A percentile compares a stretch with the other conserved stretches of the same genome.
Evolutionary conservation across 2,113 vertebrate genomes (phyloP).

Genomic region (Camelus dromedarius): DNA sequence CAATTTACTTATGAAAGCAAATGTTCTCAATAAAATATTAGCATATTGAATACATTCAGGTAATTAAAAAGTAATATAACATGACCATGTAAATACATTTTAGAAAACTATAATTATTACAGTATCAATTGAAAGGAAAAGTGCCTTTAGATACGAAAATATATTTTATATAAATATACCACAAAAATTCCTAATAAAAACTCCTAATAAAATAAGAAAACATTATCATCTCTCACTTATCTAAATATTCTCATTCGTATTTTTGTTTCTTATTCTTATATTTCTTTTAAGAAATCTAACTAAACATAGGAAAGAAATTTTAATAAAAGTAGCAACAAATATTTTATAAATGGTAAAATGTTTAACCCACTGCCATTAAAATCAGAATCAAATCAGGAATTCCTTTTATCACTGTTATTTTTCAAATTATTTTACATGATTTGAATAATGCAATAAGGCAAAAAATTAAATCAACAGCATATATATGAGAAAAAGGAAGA

Average conservation of each 20-base stretch:
- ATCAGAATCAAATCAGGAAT: not conserved
- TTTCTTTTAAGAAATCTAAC: not conserved
- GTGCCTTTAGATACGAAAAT: not conserved
- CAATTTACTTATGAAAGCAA: not conserved
- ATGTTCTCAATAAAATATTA: conserved; percentile 12
- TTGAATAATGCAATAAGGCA: not conserved
- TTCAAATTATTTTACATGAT: not conserved
- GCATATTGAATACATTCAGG: not conserved
- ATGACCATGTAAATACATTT: not conserved
- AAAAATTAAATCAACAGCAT: not conserved
- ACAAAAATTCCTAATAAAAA: not conserved
- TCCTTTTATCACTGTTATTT: not conserved
- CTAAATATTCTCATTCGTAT: not conserved
- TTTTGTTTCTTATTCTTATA: not conserved
- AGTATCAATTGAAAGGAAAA: not conserved
- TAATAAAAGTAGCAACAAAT: not conserved
- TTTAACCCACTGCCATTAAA: not conserved
- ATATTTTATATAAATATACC: not conserved
- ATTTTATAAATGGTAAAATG: not conserved
- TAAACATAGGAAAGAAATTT: not conserved
- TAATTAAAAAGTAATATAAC: not conserved
- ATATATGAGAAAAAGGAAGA: not conserved
- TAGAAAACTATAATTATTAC: not conserved
- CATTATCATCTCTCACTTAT: not conserved
- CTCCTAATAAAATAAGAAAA: not conserved